phyloP scores from a whole-genome alignment of 2,113 vertebrate genomes.

The Kryptolebias marmoratus region DNA sequence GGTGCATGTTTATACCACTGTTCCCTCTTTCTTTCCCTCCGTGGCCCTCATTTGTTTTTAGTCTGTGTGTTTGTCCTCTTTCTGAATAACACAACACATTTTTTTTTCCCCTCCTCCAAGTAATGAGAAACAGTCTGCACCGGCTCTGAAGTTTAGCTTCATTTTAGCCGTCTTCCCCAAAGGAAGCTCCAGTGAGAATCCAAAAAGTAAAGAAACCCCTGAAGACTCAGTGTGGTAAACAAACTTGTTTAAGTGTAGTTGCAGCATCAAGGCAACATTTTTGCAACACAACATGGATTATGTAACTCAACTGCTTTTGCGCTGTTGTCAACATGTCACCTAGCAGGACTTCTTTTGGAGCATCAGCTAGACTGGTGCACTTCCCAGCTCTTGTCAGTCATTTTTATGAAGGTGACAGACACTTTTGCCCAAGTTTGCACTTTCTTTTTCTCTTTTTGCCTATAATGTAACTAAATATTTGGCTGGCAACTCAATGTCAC shows the following conservation, averaged over 20 bases:
- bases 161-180: slow-evolving; percentile 44
- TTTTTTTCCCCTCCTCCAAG: slow-evolving; percentile 27
- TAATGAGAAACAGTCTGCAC: slow-evolving; percentile 55
- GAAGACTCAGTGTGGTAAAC: slow-evolving; percentile 27
- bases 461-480: slow-evolving; percentile 26
- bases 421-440: slow-evolving; percentile 14
- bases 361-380: slow-evolving; percentile 18
- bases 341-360: slow-evolving; percentile 43
- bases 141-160: slow-evolving; percentile 47
- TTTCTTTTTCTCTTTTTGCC: slow-evolving; percentile 23
- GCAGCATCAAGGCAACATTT: slow-evolving; percentile 47
- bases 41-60: slow-evolving; percentile 64
- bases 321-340: slow-evolving; percentile 50
- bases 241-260: slow-evolving; percentile 22
- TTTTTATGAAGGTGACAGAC: slow-evolving; percentile 17
- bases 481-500: slow-evolving; percentile 18
- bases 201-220: slow-evolving; percentile 53
- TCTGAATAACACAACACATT: slow-evolving; percentile 44
- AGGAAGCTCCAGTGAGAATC: slow-evolving; percentile 56
- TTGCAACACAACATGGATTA: slow-evolving; percentile 38
- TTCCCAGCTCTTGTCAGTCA: slow-evolving; percentile 31
- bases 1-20: slow-evolving; percentile 54
- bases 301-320: slow-evolving; percentile 33
- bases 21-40: slow-evolving; percentile 51
- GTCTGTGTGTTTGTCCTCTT: slow-evolving; percentile 54